These are phyloP conservation scores for Drosophila dunni DNA, from an alignment of 1,140 invertebrate genomes.

Conservation along the genomic window DNA sequence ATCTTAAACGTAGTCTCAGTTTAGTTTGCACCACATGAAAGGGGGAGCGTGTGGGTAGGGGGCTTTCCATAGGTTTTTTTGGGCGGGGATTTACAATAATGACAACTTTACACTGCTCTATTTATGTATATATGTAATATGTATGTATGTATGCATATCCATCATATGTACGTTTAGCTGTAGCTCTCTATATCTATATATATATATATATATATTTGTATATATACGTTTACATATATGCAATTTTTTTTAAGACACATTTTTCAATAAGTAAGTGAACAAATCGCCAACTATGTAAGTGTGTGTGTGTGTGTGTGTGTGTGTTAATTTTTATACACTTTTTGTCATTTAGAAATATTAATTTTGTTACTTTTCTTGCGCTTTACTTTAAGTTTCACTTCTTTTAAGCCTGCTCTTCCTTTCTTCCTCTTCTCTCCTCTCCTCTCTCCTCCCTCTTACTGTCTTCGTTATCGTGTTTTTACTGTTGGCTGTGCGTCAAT, in stretches of 20 bases:
- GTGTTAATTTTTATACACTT: slow-evolving; percentile 9
- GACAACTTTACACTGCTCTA: slow-evolving; percentile 40
- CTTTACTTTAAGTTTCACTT: slow-evolving; percentile 25
- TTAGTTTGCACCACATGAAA: slow-evolving; percentile 36
- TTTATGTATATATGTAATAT: slow-evolving; percentile 27
- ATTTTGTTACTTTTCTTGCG: slow-evolving; percentile 5
- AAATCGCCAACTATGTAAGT: slow-evolving; percentile 50
- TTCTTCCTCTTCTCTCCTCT: not conserved
- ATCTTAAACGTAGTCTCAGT: slow-evolving; percentile 27
- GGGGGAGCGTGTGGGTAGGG: not conserved
- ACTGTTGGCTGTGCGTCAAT: slow-evolving; percentile 53
- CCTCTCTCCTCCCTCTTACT: not conserved
- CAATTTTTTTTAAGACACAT: slow-evolving; percentile 68
- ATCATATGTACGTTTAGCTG: slow-evolving; percentile 33
- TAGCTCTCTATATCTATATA: slow-evolving; percentile 27
- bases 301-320: slow-evolving; percentile 13
- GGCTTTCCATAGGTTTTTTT: not conserved
- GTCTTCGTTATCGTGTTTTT: slow-evolving; percentile 10
- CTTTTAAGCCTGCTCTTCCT: not conserved
- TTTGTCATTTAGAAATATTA: slow-evolving; percentile 8
- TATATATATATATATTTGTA: slow-evolving; percentile 18
- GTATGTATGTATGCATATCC: slow-evolving; percentile 30
- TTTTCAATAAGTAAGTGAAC: slow-evolving; percentile 76
- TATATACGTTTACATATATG: slow-evolving; percentile 7
- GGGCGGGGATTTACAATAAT: slow-evolving; percentile 9